Evolutionary conservation across 1,140 invertebrate species (phyloP).

Genomic region (Paracyclopina nana): DNA sequence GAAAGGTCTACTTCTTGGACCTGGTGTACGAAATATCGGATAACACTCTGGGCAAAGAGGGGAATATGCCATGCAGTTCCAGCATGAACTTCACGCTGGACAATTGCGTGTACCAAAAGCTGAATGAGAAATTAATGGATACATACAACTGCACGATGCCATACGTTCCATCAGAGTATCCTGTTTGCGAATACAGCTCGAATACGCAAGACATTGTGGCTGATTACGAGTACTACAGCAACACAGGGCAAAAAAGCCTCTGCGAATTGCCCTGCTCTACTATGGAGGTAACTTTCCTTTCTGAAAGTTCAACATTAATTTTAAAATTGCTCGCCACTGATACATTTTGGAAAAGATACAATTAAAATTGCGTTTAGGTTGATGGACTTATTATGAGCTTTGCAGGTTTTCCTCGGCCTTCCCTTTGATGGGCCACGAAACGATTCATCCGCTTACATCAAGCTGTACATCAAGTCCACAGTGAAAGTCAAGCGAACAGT

Average conservation of each 20-base stretch:
- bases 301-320: too few species aligned
- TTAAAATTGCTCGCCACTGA: too few species aligned
- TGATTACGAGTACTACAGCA: background rate
- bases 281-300: too few species aligned
- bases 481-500: background rate
- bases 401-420: background rate
- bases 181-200: too few species aligned
- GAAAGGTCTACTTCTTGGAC: background rate
- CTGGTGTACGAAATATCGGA: background rate
- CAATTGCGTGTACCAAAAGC: constrained; percentile 2
- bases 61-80: background rate
- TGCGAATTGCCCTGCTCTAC: background rate
- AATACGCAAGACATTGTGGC: background rate
- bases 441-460: background rate
- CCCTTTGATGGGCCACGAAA: background rate
- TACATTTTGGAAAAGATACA: too few species aligned
- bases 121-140: background rate
- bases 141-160: background rate
- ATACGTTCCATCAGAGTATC: background rate
- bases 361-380: too few species aligned
- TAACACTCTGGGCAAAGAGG: background rate
- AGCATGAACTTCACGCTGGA: background rate
- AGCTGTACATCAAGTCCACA: background rate
- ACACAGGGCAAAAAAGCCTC: background rate
- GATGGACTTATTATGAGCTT: too few species aligned